These are phyloP conservation scores for Carlito syrichta DNA, from an alignment of 2,113 vertebrate genomes.

Conservation along the genomic window DNA sequence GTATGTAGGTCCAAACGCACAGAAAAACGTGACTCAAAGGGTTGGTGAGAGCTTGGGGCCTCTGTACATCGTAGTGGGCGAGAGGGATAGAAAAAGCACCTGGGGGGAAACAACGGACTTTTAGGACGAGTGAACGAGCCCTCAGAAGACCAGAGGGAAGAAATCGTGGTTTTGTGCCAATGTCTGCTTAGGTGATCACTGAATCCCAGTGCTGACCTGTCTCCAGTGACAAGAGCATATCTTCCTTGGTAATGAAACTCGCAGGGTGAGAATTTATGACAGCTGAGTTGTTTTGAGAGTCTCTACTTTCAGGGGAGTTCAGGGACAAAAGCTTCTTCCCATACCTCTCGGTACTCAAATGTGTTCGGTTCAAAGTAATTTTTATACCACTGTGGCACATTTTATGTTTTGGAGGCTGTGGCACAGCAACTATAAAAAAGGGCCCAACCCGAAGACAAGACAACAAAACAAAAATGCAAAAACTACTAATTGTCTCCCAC, in stretches of 20 bases:
- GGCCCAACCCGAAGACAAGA: too few species aligned
- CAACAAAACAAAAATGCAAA: too few species aligned
- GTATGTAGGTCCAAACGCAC: neutral
- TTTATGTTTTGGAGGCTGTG: neutral
- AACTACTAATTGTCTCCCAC: too few species aligned
- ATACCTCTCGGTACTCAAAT: neutral
- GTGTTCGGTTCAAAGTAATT: neutral
- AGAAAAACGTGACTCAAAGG: neutral
- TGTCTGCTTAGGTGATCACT: neutral
- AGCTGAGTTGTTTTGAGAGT: neutral
- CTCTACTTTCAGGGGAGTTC: neutral
- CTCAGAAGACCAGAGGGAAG: neutral
- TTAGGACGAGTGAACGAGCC: neutral
- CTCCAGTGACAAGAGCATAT: neutral
- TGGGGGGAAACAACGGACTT: neutral
- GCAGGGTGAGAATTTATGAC: neutral
- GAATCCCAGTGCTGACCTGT: neutral
- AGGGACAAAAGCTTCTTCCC: neutral
- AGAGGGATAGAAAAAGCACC: neutral
- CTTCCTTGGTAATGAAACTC: neutral
- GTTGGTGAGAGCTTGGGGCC: neutral
- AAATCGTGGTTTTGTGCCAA: neutral
- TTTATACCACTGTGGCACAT: too few species aligned
- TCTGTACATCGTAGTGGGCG: neutral
- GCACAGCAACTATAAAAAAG: neutral